Evolutionary conservation across 2,797 vertebrate species (phyloP).

Genomic region (Lerista edwardsae): DNA sequence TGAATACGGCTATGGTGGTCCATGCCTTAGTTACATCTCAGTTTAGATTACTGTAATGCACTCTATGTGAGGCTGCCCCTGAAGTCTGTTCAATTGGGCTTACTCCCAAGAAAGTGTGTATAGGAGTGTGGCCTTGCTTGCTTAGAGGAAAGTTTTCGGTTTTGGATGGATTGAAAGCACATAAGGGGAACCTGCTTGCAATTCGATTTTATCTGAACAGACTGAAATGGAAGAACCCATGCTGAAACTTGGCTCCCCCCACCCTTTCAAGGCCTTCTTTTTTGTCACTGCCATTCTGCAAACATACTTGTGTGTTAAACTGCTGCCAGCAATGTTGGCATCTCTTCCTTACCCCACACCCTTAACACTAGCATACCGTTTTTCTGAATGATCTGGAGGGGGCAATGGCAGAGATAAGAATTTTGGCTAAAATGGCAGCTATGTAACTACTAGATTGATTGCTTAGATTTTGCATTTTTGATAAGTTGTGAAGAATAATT

Average conservation of each 20-base stretch:
- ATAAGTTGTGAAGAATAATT: no score
- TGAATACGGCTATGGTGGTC: no score
- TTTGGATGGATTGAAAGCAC: neutral
- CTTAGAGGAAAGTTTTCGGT: neutral
- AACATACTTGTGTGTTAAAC: neutral
- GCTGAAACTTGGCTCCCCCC: neutral
- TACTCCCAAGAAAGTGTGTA: no score
- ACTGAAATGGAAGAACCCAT: neutral
- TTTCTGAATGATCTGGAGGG: neutral
- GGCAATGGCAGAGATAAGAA: neutral
- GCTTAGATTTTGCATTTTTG: no score
- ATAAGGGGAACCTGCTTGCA: neutral
- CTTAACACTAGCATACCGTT: neutral
- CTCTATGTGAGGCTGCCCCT: no score
- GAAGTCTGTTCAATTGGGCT: no score
- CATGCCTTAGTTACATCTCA: no score
- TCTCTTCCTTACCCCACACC: no score
- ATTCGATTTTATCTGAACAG: neutral
- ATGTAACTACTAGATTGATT: neutral
- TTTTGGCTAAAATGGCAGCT: neutral
- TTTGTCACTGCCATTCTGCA: neutral
- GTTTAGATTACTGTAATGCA: no score
- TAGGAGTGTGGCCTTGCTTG: neutral
- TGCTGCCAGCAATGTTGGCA: neutral
- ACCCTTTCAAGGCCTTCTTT: no score